Evolutionary conservation across 2,888 invertebrate genomes (phyloP), one percentile per base, ranked within the genome.

Genomic region (Pristionchus maxplancki): DNA sequence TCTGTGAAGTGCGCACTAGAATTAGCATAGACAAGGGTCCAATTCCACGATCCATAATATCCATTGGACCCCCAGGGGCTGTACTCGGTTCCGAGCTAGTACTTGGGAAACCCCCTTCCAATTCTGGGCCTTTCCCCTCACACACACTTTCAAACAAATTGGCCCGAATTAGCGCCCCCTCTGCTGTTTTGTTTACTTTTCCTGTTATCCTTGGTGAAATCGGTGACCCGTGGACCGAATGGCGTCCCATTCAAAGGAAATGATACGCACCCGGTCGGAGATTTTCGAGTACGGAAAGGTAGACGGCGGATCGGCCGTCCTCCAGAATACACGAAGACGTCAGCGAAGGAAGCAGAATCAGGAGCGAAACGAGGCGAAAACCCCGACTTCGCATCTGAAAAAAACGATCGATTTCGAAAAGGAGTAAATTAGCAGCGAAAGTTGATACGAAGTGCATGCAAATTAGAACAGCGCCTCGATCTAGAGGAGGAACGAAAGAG

Each of bases 111-210:
- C 24, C 50, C 17, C 50, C 50, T 50, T 15, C 2, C 8, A 9
- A 6, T 48, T 11, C 71, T 15, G 17, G 28, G 78, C 78, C 78
- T n/a, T 78, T 44, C 34, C 64, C 28, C n/a, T n/a, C n/a, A n/a
- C 31, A n/a, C 71, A 78, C 78, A 48, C 78, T 48, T 78, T 78
- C 44, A 48, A 78, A 78, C n/a, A 78, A 78, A 78, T 78, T 78
- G 78, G 78, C 78, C 28, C 44, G 78, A 78, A 78, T 78, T 78
- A 78, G 44, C 78, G 44, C 78, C 37, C 78, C 48, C 24, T 24
- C 78, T n/a, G 44, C 71, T 78, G 78, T 78, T 78, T 78, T 78
- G 78, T 78, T 78, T 78, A 78, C 78, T 78, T 78, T 78, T 78
- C 78, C 40, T 78, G 74, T 28, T 74, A 78, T 24, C 78, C 78